Evolutionary conservation across 2,888 invertebrate species (phyloP).

Genomic region (Ormia ochracea): DNA sequence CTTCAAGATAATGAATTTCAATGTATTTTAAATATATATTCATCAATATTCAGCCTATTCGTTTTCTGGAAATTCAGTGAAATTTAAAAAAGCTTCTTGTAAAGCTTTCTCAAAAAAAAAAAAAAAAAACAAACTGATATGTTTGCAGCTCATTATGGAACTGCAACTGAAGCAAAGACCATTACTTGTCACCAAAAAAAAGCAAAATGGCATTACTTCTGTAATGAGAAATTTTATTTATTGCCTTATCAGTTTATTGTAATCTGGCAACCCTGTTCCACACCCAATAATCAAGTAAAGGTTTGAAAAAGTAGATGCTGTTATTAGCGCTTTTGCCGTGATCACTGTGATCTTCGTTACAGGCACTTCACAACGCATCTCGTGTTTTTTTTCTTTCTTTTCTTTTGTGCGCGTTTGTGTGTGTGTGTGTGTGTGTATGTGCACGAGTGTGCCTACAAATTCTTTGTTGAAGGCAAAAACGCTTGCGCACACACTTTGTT

Average conservation of each 20-base stretch:
- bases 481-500: conserved; percentile 68
- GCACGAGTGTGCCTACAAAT: conserved; percentile 25
- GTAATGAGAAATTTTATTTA: not conserved
- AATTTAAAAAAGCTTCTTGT: no score
- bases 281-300: conserved; percentile 22
- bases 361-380: conserved; percentile 45
- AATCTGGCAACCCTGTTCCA: conserved; percentile 13
- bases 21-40: no score
- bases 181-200: no score
- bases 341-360: conserved; percentile 35
- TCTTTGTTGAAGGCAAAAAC: conserved; percentile 47
- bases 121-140: no score
- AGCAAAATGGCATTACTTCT: not conserved
- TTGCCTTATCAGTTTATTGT: not conserved
- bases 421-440: not conserved
- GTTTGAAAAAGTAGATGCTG: conserved; percentile 32
- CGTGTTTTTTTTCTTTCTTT: no score
- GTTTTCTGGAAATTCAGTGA: no score
- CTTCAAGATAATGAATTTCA: no score
- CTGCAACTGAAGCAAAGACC: no score
- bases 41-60: no score
- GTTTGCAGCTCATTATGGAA: no score
- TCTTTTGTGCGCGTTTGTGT: conserved; percentile 2
- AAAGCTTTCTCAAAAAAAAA: no score
- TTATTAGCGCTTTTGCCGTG: not conserved